Evolutionary conservation across 2,888 invertebrate species (phyloP).

Genomic region (Apamea crenata): DNA sequence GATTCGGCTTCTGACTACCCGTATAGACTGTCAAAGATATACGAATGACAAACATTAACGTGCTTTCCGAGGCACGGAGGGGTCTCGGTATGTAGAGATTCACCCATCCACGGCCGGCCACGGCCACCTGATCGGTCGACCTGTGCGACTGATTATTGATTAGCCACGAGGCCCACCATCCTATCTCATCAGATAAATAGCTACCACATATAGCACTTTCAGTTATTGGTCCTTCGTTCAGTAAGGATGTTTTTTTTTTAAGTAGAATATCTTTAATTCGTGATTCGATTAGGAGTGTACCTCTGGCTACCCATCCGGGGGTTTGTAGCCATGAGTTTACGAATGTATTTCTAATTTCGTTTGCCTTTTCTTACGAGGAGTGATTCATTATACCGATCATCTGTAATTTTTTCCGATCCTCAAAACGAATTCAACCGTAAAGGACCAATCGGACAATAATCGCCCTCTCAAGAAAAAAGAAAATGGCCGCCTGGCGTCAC

Average conservation of each 20-base stretch:
- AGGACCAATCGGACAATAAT: not conserved
- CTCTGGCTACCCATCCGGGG: too few relatives aligned
- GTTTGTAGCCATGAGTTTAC: not conserved
- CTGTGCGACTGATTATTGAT: too few relatives aligned
- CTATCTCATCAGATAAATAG: too few relatives aligned
- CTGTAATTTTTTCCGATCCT: not conserved
- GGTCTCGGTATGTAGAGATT: too few relatives aligned
- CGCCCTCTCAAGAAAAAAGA: conserved; percentile 4
- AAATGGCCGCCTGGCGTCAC: conserved; percentile 15
- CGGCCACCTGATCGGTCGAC: too few relatives aligned
- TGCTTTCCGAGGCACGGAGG: too few relatives aligned
- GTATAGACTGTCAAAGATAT: too few relatives aligned
- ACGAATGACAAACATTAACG: too few relatives aligned
- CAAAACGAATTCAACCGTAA: not conserved
- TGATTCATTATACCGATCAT: not conserved
- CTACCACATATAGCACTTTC: too few relatives aligned
- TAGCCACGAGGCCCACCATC: too few relatives aligned
- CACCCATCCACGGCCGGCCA: too few relatives aligned
- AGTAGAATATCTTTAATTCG: not conserved
- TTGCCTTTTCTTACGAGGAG: not conserved
- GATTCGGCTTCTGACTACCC: too few relatives aligned
- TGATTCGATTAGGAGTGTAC: not conserved
- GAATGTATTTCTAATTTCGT: not conserved
- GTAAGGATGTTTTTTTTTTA: not conserved
- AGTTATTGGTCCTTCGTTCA: not conserved